A percentile compares a stretch with the other conserved stretches of the same genome.
Conservation (phyloP, 2,888 invertebrate genomes). For the Alloplasta piceator region DNA sequence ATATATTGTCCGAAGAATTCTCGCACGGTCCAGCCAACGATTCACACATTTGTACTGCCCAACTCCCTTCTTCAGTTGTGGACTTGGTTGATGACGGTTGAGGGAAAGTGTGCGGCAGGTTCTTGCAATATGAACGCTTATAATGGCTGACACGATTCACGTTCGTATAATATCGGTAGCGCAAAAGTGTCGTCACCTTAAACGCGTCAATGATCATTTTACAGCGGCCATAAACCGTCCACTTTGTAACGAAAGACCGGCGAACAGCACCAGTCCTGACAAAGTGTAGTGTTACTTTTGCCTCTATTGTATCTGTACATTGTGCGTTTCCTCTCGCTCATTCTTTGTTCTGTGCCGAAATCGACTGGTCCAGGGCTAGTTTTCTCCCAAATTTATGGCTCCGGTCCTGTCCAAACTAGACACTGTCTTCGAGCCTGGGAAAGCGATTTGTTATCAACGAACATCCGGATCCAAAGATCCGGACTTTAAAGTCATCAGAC, state of each 20-base stretch:
- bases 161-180: constrained; percentile 73
- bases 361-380: constrained; percentile 52
- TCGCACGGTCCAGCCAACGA: constrained; percentile 54
- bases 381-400: constrained; percentile 49
- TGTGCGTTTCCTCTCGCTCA: constrained; percentile 15
- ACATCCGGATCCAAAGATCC: constrained; percentile 30
- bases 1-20: constrained; percentile 57
- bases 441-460: constrained; percentile 51
- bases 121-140: constrained; percentile 46
- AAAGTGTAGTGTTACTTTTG: constrained; percentile 32
- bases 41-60: constrained; percentile 36
- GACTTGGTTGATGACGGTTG: constrained; percentile 33
- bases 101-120: constrained; percentile 41
- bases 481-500: constrained; percentile 30
- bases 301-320: constrained; percentile 41
- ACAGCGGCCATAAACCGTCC: constrained; percentile 75
- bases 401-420: background rate
- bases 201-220: constrained; percentile 79
- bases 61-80: constrained; percentile 63
- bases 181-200: constrained; percentile 80
- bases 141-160: constrained; percentile 53
- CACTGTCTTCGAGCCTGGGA: constrained; percentile 17
- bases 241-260: constrained; percentile 70
- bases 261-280: constrained; percentile 62
- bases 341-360: constrained; percentile 27